These are phyloP conservation scores for Macroglossus sobrinus DNA, from an alignment of 2,113 vertebrate species.

Conservation along the genomic window DNA sequence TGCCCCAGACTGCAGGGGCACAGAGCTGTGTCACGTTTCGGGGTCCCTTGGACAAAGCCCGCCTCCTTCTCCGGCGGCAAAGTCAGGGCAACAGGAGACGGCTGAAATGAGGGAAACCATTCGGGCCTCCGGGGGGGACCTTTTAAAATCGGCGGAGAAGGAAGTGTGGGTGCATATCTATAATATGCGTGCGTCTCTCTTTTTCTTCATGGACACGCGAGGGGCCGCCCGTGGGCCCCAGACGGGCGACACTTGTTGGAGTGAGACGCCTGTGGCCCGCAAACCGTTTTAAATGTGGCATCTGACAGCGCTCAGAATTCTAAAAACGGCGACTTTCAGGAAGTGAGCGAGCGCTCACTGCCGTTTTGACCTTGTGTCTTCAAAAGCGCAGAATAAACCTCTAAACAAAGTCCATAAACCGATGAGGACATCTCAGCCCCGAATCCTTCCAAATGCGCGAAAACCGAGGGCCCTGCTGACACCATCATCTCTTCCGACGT, in stretches of 20 bases:
- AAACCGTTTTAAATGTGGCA: background rate
- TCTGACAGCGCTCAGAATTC: background rate
- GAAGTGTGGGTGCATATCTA: fast-evolving
- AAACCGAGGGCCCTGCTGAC: fast-evolving
- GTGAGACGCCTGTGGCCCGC: no score
- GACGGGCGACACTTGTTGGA: no score
- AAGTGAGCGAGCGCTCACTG: fast-evolving
- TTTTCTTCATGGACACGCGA: fast-evolving
- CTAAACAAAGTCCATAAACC: background rate
- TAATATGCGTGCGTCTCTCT: fast-evolving
- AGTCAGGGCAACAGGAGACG: background rate
- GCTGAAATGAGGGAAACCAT: background rate
- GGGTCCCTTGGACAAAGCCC: no score
- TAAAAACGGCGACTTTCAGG: no score
- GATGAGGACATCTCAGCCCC: no score
- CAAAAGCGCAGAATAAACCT: no score
- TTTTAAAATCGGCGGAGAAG: background rate
- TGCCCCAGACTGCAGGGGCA: no score
- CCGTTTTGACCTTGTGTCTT: fast-evolving
- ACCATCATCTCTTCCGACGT: background rate
- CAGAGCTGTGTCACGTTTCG: fast-evolving
- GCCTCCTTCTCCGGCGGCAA: background rate
- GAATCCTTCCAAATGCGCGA: fast-evolving
- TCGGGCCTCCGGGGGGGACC: background rate
- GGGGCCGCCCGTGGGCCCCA: background rate